These are phyloP conservation scores for Tipula vernalis DNA, from an alignment of 2,888 invertebrate species.

Conservation along the genomic window DNA sequence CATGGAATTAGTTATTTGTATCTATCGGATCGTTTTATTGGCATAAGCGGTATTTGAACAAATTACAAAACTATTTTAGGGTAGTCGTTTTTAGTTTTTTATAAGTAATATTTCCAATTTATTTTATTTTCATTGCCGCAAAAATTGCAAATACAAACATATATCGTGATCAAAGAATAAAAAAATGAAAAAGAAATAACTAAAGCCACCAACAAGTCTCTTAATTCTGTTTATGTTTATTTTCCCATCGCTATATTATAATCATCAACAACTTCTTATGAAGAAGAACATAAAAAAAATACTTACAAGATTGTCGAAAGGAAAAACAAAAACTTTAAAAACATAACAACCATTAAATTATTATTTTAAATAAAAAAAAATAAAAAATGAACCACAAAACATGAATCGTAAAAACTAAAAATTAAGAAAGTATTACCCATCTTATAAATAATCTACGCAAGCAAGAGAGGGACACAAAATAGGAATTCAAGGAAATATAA, in stretches of 20 bases:
- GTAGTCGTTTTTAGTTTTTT: not conserved
- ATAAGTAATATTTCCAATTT: not conserved
- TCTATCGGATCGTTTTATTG: not conserved
- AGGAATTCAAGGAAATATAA: not conserved
- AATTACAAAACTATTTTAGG: not conserved
- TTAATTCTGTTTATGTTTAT: constrained; percentile 4
- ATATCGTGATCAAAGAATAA: not conserved
- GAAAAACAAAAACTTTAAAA: not conserved
- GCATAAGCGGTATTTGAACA: not conserved
- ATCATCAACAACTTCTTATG: not conserved
- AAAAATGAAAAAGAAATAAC: not conserved
- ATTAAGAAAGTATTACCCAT: not conserved
- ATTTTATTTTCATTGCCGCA: not conserved
- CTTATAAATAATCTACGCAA: not conserved
- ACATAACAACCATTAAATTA: not conserved
- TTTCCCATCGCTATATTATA: constrained; percentile 4
- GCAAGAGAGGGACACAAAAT: not conserved
- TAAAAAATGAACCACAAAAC: not conserved
- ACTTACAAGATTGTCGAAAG: constrained; percentile 4
- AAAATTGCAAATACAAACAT: not conserved
- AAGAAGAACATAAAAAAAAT: not conserved
- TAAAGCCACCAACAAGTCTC: constrained; percentile 4
- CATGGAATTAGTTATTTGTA: too few species aligned
- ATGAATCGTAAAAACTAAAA: not conserved
- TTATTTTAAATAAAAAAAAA: not conserved